Evolutionary conservation across 2,113 vertebrate genomes (phyloP), one percentile per base, ranked within the genome.

Genomic region (Pteropus alecto): DNA sequence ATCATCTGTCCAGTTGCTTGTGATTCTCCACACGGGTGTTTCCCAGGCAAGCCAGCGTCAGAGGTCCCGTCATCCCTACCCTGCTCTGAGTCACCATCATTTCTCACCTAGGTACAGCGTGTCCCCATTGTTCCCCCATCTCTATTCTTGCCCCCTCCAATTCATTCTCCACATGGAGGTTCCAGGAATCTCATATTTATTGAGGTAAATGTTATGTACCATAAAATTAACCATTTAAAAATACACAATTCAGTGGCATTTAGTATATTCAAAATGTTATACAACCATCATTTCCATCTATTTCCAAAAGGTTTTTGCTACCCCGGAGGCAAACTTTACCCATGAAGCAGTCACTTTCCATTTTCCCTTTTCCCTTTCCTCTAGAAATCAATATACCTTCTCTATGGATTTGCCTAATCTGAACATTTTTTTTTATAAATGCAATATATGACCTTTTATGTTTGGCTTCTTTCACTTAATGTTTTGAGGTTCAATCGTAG

Each of bases 141-240:
- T 24, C 65, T 70, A 58, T 46, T 54, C 48, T 26, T 30, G 4
- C 3, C 48, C 7, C 18, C 18, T n/a, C 16, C 51, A 26, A 35
- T 73, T 73, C 24, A 35, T 43, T 61, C 67, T 82, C 30, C 22
- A 10, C 2, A 0, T 0, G 2, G 28, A 14, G 3, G 9, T 30
- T 60, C 58, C 28, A 58, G 26, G 38, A 22, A 48, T 58, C 15
- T 7, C 28, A 16, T 26, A 71, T 61, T 88, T 38, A 33, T 19
- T n/a, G 70, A 70, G 30, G 30, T 24, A 48, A 82, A 68, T 61
- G 51, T 67, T 43, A 89, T 18, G 3, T 46, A 54, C 22, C 46
- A 41, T 73, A 58, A 78, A 85, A 38, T 14, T 46, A 90, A n/a
- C 86, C 73, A 65, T 65, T 90, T 85, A 73, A 22, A 48, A 81